Evolutionary conservation across 2,113 vertebrate species (phyloP).

Genomic region (Butorides virescens): DNA sequence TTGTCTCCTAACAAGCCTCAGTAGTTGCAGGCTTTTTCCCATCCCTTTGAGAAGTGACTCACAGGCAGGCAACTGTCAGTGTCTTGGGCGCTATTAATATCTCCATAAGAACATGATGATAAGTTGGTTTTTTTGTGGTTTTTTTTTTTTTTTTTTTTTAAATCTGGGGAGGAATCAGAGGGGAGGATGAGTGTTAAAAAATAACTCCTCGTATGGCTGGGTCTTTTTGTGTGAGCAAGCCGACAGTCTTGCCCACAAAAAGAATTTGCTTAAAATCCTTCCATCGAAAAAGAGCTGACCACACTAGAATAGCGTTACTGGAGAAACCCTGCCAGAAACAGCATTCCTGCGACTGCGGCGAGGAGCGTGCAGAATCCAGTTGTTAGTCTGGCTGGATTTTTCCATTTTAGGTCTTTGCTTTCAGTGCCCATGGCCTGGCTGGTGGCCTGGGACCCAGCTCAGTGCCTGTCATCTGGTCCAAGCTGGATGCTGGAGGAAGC

Average conservation of each 20-base stretch:
- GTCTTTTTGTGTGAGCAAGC: background rate
- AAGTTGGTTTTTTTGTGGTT: background rate
- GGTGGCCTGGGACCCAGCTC: background rate
- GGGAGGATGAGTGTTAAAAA: background rate
- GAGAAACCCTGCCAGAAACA: slow-evolving; percentile 33
- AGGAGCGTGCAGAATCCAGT: background rate
- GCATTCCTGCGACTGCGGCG: slow-evolving; percentile 26
- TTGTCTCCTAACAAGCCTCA: background rate
- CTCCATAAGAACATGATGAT: background rate
- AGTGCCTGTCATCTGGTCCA: background rate
- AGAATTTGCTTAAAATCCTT: slow-evolving; percentile 36
- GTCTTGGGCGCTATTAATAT: slow-evolving; percentile 42
- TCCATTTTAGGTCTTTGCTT: slow-evolving; percentile 7
- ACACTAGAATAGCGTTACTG: background rate
- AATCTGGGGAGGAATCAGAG: background rate
- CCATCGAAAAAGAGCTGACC: slow-evolving; percentile 57
- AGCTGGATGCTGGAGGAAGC: background rate
- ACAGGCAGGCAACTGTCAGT: background rate
- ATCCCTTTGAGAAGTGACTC: background rate
- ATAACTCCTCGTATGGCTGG: background rate
- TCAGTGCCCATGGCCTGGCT: fast-evolving
- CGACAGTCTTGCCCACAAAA: background rate
- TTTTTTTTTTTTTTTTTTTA: background rate
- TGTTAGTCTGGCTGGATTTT: background rate
- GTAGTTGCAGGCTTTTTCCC: background rate